These are phyloP conservation scores for Chrysogorgia sp. DNA, from an alignment of 92 coral and sea anemone genomes.

Conservation along the genomic window DNA sequence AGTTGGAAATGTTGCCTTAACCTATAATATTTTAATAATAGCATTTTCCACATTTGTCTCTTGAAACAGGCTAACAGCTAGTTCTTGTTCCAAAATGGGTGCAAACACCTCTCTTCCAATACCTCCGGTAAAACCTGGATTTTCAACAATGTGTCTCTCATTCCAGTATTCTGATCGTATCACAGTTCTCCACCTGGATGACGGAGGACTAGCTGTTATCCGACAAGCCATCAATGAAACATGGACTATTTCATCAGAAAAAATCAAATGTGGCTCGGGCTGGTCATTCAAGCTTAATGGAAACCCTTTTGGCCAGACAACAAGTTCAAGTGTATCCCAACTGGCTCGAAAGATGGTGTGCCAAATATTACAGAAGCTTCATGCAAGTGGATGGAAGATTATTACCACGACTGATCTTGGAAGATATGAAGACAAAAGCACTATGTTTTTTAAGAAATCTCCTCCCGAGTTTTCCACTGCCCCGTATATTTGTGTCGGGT, in stretches of 20 bases:
- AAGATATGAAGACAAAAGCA: conserved; percentile 43
- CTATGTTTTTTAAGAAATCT: conserved; percentile 60
- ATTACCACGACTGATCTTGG: conserved; percentile 54
- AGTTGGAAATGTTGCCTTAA: background rate
- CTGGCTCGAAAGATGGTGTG: conserved; percentile 55
- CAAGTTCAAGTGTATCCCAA: conserved; percentile 23
- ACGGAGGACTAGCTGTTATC: conserved; percentile 50
- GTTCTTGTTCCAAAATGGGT: conserved; percentile 29
- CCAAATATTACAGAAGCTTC: conserved; percentile 59
- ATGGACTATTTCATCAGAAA: conserved; percentile 49
- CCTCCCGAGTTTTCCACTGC: conserved; percentile 35
- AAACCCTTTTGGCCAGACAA: conserved; percentile 43
- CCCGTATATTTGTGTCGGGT: conserved; percentile 56
- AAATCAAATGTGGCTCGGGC: conserved; percentile 48
- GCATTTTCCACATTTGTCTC: background rate
- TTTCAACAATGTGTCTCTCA: conserved; percentile 61
- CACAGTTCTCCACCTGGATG: conserved; percentile 55
- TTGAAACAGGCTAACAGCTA: background rate
- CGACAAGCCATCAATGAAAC: conserved; percentile 64
- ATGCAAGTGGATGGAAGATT: conserved; percentile 69
- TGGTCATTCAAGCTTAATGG: conserved; percentile 66
- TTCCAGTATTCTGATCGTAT: conserved; percentile 44
- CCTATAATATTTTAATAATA: conserved; percentile 1
- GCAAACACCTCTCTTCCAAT: conserved; percentile 39
- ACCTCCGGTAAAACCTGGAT: conserved; percentile 58